phyloP scores from a whole-genome alignment of 2,797 vertebrate species.

The Odontamblyopus rebecca region DNA sequence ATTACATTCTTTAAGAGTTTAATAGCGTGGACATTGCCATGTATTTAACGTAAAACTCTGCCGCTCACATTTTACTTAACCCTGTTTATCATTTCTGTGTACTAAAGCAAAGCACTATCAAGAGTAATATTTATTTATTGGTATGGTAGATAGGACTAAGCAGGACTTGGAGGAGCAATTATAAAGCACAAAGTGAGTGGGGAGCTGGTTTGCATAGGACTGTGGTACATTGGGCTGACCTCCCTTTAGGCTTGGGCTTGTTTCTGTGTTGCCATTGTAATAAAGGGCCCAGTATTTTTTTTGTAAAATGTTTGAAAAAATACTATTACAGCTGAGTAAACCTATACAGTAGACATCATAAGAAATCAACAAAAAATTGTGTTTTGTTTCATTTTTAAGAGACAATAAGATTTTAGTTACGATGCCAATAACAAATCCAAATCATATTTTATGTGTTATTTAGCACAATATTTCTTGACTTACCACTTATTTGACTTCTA shows the following conservation, averaged over 20 bases:
- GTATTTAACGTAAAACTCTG: background rate
- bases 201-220: constrained; percentile 45
- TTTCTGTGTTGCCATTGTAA: constrained; percentile 1
- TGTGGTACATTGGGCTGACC: constrained; percentile 6
- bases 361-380: background rate
- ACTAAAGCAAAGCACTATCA: constrained; percentile 71
- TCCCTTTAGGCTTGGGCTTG: background rate
- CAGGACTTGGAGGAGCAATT: constrained; percentile 55
- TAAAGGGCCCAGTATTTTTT: background rate
- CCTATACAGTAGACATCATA: background rate
- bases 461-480: background rate
- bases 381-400: background rate
- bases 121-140: constrained; percentile 71
- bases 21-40: background rate
- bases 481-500: background rate
- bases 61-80: constrained; percentile 11
- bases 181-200: constrained; percentile 74
- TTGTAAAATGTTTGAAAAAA: background rate
- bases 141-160: constrained; percentile 55
- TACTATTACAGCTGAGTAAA: background rate
- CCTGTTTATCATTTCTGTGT: constrained; percentile 21
- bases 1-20: background rate
- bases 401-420: background rate
- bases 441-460: background rate
- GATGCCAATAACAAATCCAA: background rate